Conservation (phyloP, 2,113 vertebrate species). For the Callospermophilus lateralis region DNA sequence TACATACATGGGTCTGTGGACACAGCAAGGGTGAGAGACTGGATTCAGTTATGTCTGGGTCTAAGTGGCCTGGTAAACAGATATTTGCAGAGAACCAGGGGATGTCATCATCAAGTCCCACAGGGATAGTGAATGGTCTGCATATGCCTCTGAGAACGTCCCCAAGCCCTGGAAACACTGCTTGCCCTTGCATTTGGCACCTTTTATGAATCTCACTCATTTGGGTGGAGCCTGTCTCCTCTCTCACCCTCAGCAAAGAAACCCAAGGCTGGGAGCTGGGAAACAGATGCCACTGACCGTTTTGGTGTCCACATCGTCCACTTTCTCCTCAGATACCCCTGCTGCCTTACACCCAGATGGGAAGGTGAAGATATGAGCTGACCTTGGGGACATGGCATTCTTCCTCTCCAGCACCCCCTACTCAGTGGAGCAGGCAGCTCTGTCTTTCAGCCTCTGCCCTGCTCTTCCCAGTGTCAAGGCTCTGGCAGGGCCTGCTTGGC, state of each 20-base stretch:
- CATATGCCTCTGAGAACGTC: neutral
- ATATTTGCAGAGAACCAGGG: neutral
- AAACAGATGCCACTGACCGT: too few relatives aligned
- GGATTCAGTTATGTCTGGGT: neutral
- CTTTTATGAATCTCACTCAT: neutral
- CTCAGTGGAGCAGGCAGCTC: fast-evolving
- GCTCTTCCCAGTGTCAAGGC: neutral
- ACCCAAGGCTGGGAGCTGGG: fast-evolving
- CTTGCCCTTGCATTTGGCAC: neutral
- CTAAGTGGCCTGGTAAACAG: neutral
- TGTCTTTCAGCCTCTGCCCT: neutral
- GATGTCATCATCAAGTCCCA: fast-evolving
- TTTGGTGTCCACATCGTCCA: neutral
- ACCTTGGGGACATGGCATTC: neutral
- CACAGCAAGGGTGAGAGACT: neutral
- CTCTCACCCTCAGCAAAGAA: neutral
- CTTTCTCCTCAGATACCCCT: neutral
- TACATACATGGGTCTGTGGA: neutral
- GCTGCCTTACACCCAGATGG: neutral
- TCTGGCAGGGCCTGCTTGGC: neutral
- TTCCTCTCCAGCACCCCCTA: neutral
- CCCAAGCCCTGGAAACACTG: neutral
- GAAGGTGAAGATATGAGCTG: neutral
- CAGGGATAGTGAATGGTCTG: neutral
- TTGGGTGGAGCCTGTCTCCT: neutral